Evolutionary conservation across 2,888 invertebrate species (phyloP).

Genomic region (Oxycera nigricornis): DNA sequence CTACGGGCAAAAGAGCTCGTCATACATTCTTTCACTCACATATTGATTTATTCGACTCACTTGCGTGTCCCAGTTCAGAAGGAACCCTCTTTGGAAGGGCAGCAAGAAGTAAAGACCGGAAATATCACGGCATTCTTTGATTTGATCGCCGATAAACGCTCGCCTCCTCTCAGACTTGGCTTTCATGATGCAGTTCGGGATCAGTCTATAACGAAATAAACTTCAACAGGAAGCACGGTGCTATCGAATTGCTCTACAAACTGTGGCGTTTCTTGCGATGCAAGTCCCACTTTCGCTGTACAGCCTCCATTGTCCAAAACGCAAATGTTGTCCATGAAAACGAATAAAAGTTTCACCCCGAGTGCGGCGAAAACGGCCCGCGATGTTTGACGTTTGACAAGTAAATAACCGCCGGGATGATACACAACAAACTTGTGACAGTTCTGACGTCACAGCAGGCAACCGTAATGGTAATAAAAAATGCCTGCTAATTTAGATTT

Average conservation of each 20-base stretch:
- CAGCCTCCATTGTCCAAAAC: constrained; percentile 91
- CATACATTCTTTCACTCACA: neutral
- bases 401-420: no score
- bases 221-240: neutral
- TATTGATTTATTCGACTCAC: constrained; percentile 41
- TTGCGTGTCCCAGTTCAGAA: constrained; percentile 93
- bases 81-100: constrained; percentile 93
- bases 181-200: constrained; percentile 97
- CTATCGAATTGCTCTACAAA: constrained; percentile 53
- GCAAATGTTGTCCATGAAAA: constrained; percentile 52
- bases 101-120: constrained; percentile 93
- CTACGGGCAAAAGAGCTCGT: constrained; percentile 58
- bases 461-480: no score
- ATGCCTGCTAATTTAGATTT: no score
- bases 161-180: constrained; percentile 94
- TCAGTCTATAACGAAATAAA: constrained; percentile 63
- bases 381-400: no score
- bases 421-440: no score
- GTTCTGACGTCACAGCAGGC: no score
- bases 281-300: constrained; percentile 84
- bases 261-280: constrained; percentile 72
- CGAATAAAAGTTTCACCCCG: no score
- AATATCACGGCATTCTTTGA: constrained; percentile 95
- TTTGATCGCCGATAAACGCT: constrained; percentile 92
- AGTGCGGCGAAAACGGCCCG: no score